Conservation (phyloP, 2,888 invertebrate genomes). For the Apamea monoglypha region DNA sequence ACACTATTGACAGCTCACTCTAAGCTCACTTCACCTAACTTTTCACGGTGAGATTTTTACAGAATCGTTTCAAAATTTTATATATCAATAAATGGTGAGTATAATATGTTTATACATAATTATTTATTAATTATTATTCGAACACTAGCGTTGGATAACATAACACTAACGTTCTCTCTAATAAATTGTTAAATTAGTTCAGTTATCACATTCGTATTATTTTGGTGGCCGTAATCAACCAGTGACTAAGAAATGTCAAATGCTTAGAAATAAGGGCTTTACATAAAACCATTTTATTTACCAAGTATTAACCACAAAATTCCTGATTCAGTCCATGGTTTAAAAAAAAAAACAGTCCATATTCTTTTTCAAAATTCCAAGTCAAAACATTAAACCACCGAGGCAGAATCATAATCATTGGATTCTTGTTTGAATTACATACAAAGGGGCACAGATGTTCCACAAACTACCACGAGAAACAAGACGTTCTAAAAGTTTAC, state of each 20-base stretch:
- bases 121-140: no score
- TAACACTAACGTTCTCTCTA: no score
- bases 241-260: neutral
- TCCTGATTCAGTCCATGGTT: neutral
- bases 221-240: neutral
- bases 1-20: no score
- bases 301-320: neutral
- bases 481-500: no score
- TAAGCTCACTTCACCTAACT: no score
- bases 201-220: neutral
- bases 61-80: no score
- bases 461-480: no score
- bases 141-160: neutral
- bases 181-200: neutral
- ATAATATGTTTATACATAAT: no score
- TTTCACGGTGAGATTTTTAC: no score
- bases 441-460: no score
- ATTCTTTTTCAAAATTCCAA: neutral
- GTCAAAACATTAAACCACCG: no score
- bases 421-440: conserved; percentile 22
- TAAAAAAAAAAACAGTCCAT: neutral
- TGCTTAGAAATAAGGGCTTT: neutral
- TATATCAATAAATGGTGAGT: no score
- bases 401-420: neutral
- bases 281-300: neutral